Percentiles rank a stretch among this genome's conserved stretches.
phyloP scores from a whole-genome alignment of 2,113 vertebrate species.

The Brachirus orientalis region DNA sequence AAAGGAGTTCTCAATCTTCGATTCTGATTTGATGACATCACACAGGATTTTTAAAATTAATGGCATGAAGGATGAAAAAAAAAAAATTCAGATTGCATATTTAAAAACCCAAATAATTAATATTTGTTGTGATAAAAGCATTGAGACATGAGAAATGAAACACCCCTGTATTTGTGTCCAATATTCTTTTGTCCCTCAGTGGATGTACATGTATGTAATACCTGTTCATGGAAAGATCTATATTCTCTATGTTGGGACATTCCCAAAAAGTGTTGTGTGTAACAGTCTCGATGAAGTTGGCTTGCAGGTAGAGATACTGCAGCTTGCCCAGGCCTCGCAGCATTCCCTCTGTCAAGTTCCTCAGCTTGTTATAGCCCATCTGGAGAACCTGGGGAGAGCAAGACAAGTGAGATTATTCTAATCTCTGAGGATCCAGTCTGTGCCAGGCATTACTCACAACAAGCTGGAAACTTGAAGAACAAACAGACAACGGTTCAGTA shows the following conservation, averaged over 20 bases:
- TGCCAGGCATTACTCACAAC: conserved; percentile 47
- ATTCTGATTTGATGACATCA: background rate
- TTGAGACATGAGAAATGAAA: too few relatives aligned
- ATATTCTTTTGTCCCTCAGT: too few relatives aligned
- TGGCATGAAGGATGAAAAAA: background rate
- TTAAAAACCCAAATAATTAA: too few relatives aligned
- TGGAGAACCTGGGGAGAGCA: conserved; percentile 76
- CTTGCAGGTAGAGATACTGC: conserved; percentile 98
- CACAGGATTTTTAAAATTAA: background rate
- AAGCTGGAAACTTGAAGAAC: conserved; percentile 50
- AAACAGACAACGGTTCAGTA: conserved; percentile 56
- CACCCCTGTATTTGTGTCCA: too few relatives aligned
- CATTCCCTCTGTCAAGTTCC: conserved; percentile 96
- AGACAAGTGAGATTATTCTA: conserved; percentile 77
- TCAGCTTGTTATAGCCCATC: conserved; percentile 84
- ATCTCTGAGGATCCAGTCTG: conserved; percentile 55
- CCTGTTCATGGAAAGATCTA: conserved; percentile 98
- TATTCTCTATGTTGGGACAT: conserved; percentile 95
- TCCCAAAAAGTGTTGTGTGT: conserved; percentile 96
- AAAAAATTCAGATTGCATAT: too few relatives aligned
- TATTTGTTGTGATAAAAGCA: too few relatives aligned
- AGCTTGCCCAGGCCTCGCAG: conserved; percentile 94
- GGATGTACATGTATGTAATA: conserved; percentile 12
- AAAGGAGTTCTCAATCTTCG: background rate
- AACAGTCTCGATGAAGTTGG: conserved; percentile 96